A percentile compares a stretch with the other conserved stretches of the same genome.
Evolutionary conservation across 2,888 invertebrate species (phyloP).

Genomic region (Actias luna): DNA sequence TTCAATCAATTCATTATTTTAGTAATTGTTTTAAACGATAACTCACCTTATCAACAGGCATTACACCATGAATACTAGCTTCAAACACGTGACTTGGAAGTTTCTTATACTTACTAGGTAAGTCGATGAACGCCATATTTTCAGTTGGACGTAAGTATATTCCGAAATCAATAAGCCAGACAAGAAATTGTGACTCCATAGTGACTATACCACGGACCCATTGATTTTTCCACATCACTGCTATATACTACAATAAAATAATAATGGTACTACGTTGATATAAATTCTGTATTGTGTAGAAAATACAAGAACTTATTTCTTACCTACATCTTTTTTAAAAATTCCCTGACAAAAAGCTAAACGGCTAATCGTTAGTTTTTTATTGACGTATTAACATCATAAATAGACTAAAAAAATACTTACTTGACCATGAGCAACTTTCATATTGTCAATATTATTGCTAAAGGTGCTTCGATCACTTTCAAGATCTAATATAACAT

Average conservation of each 20-base stretch:
- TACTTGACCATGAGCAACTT: constrained; percentile 51
- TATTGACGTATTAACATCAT: too few relatives aligned
- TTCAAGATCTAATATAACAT: constrained; percentile 13
- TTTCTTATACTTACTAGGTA: constrained; percentile 46
- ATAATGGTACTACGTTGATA: background rate
- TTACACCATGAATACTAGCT: constrained; percentile 58
- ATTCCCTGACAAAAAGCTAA: too few relatives aligned
- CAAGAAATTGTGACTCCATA: constrained; percentile 45
- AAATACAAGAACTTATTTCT: too few relatives aligned
- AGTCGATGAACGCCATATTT: constrained; percentile 39
- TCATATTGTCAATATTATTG: constrained; percentile 5
- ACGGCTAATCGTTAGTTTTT: too few relatives aligned
- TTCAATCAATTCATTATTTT: constrained; percentile 37
- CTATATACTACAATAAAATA: constrained; percentile 46
- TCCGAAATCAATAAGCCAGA: constrained; percentile 60
- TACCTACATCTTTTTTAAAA: too few relatives aligned
- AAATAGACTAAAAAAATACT: constrained; percentile 22
- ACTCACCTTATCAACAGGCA: constrained; percentile 50
- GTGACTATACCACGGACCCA: constrained; percentile 54
- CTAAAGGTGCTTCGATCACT: background rate
- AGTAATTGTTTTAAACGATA: constrained; percentile 31
- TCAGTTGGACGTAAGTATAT: constrained; percentile 43
- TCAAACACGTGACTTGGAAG: constrained; percentile 58
- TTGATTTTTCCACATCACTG: constrained; percentile 49
- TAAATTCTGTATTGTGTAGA: too few relatives aligned